Evolutionary conservation across 2,888 invertebrate genomes (phyloP), one percentile per base, ranked within the genome.

Genomic region (Drosophila vallismaia): DNA sequence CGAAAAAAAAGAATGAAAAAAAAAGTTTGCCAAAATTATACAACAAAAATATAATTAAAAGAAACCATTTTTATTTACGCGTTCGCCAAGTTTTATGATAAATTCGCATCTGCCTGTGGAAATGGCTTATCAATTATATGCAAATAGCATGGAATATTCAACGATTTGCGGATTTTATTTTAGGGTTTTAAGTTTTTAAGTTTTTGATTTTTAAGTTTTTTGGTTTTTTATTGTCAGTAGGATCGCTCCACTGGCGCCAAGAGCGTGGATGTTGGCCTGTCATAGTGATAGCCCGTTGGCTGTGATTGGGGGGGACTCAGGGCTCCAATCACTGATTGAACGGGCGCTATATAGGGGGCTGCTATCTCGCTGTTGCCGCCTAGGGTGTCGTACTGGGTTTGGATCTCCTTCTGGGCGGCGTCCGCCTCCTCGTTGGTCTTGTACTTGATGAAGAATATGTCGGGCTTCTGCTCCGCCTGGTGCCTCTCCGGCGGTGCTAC

Each of bases 401-500:
- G 91, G 48, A 91, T 91, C 76, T 90, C 88, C 14, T 76, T 85
- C 73, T 91, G 91, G 6, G 91, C 91, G 1, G 89, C 89, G 8
- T 76, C 75, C 12, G 91, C 91, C 81, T 92, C 91, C 46, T 90
- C 89, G 26, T 88, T 88, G 1, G 90, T 91, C 70, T 89, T 92
- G 81, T 91, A 92, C 51, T 89, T 91, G 53, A 92, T 91, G 70
- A 91, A 91, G 82, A 90, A 91, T 12, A 92, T 88, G 56, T 92
- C 91, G 1, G 92, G 91, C 75, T 91, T 91, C 66, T 83, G 78
- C 26, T 62, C 12, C 1, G 54, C 8, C 29, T 88, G 81, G 9
- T 79, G 84, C 4, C 80, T 79, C 54, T 80, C 76, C 57, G 76
- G 78, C 42, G 90, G 84, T n/a, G 87, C 81, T 45, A 78, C 87